Conservation (phyloP, 2,888 invertebrate genomes). For the Melieria omissa region DNA sequence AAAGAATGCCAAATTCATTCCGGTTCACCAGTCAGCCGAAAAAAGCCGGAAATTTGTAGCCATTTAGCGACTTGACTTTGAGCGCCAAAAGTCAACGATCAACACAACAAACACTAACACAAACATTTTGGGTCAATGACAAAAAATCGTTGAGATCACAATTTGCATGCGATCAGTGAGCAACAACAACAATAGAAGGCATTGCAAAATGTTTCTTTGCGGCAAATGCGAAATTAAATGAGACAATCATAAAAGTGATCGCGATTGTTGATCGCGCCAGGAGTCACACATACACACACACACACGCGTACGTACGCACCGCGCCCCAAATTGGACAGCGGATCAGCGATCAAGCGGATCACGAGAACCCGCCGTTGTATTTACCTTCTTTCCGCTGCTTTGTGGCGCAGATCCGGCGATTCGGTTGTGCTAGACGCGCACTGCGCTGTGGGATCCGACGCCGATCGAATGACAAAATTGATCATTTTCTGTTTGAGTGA, state of each 20-base stretch:
- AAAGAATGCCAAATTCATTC: too few species aligned
- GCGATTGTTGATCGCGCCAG: not conserved
- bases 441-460: slow-evolving; percentile 7
- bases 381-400: not conserved
- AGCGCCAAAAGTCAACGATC: too few species aligned
- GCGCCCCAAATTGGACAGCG: too few species aligned
- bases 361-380: too few species aligned
- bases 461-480: slow-evolving; percentile 32
- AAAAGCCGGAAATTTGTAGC: too few species aligned
- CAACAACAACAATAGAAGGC: not conserved
- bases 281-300: not conserved
- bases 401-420: slow-evolving; percentile 2
- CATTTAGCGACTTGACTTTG: too few species aligned
- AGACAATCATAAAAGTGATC: slow-evolving; percentile 3
- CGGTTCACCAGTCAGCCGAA: too few species aligned
- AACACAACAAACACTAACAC: too few species aligned
- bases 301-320: not conserved
- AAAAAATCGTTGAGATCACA: slow-evolving; percentile 11
- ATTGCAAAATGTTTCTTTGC: slow-evolving; percentile 22
- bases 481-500: slow-evolving; percentile 35
- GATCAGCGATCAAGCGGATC: too few species aligned
- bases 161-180: not conserved
- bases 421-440: slow-evolving; percentile 15
- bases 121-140: slow-evolving; percentile 31
- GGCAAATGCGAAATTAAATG: slow-evolving; percentile 27